phyloP scores from a whole-genome alignment of 2,113 vertebrate genomes.

The Psophia crepitans region DNA sequence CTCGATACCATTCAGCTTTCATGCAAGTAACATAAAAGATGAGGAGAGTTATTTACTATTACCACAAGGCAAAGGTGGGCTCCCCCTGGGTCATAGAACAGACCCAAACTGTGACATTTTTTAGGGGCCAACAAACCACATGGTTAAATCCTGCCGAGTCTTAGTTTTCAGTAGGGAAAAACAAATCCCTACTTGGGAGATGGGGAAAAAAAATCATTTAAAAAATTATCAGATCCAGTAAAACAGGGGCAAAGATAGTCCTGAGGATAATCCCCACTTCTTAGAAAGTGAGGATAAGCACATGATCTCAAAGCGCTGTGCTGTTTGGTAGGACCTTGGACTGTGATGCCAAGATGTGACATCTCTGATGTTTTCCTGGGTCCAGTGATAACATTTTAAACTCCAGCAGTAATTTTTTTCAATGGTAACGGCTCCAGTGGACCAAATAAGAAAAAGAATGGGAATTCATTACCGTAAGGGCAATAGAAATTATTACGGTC shows the following conservation, averaged over 20 bases:
- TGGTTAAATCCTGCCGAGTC: neutral
- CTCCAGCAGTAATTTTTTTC: neutral
- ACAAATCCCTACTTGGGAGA: neutral
- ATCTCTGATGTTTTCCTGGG: neutral
- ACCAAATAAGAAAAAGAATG: neutral
- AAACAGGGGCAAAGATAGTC: neutral
- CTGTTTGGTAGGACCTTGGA: neutral
- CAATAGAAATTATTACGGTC: neutral
- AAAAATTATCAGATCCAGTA: neutral
- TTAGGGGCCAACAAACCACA: neutral
- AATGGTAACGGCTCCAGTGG: neutral
- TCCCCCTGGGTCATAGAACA: neutral
- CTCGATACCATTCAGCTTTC: neutral
- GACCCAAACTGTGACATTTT: neutral
- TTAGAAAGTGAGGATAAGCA: neutral
- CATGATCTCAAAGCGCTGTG: neutral
- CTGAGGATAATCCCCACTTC: neutral
- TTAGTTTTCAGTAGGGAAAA: neutral
- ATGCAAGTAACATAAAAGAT: neutral
- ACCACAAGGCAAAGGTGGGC: neutral
- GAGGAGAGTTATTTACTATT: neutral
- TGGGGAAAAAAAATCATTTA: neutral
- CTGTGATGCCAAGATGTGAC: constrained; percentile 1
- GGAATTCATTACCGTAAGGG: neutral
- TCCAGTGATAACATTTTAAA: neutral